Conservation (phyloP, 2,797 vertebrate genomes). For the Hyperoplus immaculatus region DNA sequence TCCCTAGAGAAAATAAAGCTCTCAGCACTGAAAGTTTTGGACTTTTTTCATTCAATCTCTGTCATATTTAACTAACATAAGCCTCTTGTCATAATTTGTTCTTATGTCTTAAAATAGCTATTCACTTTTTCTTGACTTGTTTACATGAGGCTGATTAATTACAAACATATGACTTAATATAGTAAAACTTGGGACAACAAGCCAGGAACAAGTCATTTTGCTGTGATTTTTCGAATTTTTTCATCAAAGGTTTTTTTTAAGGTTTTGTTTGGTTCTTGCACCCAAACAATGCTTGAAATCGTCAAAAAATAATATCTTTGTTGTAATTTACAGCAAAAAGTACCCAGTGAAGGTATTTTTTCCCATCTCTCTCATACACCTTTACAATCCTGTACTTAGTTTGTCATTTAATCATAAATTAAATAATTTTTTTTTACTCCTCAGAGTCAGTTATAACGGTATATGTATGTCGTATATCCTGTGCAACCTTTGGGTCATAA, state of each 20-base stretch:
- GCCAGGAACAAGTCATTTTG: background rate
- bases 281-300: background rate
- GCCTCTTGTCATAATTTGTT: background rate
- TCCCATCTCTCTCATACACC: background rate
- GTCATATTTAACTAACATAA: background rate
- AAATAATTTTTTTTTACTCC: background rate
- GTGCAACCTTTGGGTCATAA: background rate
- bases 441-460: background rate
- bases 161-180: constrained; percentile 20
- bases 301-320: background rate
- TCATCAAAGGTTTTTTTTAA: background rate
- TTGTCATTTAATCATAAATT: constrained; percentile 2
- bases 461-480: background rate
- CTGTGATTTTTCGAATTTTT: background rate
- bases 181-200: background rate
- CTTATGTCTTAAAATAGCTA: background rate
- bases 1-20: background rate
- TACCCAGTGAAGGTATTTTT: background rate
- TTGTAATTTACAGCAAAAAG: background rate
- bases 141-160: constrained; percentile 12
- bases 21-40: background rate
- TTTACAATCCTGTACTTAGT: background rate
- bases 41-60: background rate
- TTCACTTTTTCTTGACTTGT: constrained; percentile 29
- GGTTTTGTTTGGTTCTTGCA: constrained; percentile 1